Base-by-base conservation (phyloP, 2,797 vertebrate species). In the Limnodromus scolopaceus region DNA sequence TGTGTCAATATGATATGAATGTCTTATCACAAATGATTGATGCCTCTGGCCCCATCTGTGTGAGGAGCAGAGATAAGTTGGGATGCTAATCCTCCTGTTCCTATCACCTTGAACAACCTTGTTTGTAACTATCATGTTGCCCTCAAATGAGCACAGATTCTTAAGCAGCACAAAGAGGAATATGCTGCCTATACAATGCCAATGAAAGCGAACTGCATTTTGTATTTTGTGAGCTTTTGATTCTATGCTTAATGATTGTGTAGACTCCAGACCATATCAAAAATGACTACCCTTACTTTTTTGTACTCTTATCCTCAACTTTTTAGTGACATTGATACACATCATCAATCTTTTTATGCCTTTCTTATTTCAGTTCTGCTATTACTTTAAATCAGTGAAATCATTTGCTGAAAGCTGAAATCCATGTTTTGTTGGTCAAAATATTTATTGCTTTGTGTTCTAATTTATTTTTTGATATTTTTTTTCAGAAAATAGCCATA, bases 1-100 rank as follows among this genome's bases (percentile, higher is more conserved):
- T 97, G 91, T 97, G 94, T 96, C 95, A 97, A 96, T 97, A 94
- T 83, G 92, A 97, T 97, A 95, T 46, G 81, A 95, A 63, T 0
- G 1, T 85, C 61, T 87, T 93, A 80, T 78, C 93, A 87, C 63
- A 83, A 93, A 89, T 96, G 87, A 84, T 36, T 95, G 92, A 89
- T 89, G 86, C 86, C 70, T 94, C 78, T 85, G 80, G 84, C 83
- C 92, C 48, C 43, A 27, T 93, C 80, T 80, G 71, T 95, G 69
- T 90, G 82, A 78, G 45, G 16, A 95, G 45, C 3, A 2, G 71
- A 93, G 96, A 96, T 96, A 96, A 96, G 45, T n/a, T 89, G 75
- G 32, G 55, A 46, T 74, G 68, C 80, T 97, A 97, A 97, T 97
- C 95, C 68, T 86, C 81, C 69, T 90, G 80, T 84, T 89, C 48